Conservation (phyloP, 2,113 vertebrate genomes). For the Danio rerio region GRCz12tu NC_133184.1:8514001-8514500, state of each 20-base stretch:
- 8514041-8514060: constrained; percentile 47
- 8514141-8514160: constrained; percentile 35
- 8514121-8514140: constrained; percentile 70
- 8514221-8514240: constrained; percentile 27
- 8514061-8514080: constrained; percentile 89
- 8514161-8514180: constrained; percentile 56
- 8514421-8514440: too few relatives aligned
- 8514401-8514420: too few relatives aligned
- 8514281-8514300: constrained; percentile 13
- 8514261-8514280: constrained; percentile 55
- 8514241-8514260: constrained; percentile 46
- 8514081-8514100: constrained; percentile 93
- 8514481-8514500: too few relatives aligned
- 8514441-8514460: too few relatives aligned
- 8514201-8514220: constrained; percentile 52
- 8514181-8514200: constrained; percentile 57
- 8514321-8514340: too few relatives aligned
- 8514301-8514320: neutral
- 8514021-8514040: constrained; percentile 51
- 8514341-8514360: too few relatives aligned
- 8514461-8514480: too few relatives aligned
- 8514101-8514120: constrained; percentile 82
- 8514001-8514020: constrained; percentile 52
- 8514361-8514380: too few relatives aligned
- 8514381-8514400: too few relatives aligned